Evolutionary conservation across 2,888 invertebrate species (phyloP).

Genomic region (Lacanobia wlatinum): DNA sequence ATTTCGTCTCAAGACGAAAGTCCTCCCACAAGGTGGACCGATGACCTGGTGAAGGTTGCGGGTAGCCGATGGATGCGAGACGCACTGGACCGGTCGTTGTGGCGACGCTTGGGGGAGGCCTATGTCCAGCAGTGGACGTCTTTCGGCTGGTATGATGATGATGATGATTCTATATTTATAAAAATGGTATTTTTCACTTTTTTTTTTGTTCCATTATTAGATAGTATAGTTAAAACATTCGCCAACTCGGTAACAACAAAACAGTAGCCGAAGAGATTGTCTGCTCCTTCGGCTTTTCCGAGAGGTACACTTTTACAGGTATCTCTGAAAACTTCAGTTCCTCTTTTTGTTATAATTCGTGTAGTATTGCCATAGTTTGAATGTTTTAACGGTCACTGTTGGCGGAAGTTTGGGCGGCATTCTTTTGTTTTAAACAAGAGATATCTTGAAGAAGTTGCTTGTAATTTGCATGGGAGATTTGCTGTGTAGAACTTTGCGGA

Average conservation of each 20-base stretch:
- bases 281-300: constrained; percentile 24
- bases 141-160: no score
- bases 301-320: constrained; percentile 52
- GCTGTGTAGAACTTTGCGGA: background rate
- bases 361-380: constrained; percentile 55
- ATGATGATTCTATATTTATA: background rate
- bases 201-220: constrained; percentile 28
- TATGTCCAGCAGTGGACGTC: no score
- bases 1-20: no score
- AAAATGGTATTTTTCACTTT: constrained; percentile 12
- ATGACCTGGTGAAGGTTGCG: no score
- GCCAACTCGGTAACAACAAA: constrained; percentile 47
- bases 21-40: no score
- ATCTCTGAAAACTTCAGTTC: constrained; percentile 54
- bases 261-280: constrained; percentile 50
- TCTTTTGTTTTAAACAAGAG: constrained; percentile 48
- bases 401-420: constrained; percentile 34
- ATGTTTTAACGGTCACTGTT: constrained; percentile 55
- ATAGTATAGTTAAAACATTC: constrained; percentile 28
- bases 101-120: no score
- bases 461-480: constrained; percentile 49
- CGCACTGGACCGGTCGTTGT: no score
- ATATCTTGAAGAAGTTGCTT: constrained; percentile 42
- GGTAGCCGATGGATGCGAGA: no score
- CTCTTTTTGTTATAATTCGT: constrained; percentile 56